Evolutionary conservation across 2,113 vertebrate species (phyloP), one percentile per base, ranked within the genome.

Genomic region (Stigmatopora nigra): DNA sequence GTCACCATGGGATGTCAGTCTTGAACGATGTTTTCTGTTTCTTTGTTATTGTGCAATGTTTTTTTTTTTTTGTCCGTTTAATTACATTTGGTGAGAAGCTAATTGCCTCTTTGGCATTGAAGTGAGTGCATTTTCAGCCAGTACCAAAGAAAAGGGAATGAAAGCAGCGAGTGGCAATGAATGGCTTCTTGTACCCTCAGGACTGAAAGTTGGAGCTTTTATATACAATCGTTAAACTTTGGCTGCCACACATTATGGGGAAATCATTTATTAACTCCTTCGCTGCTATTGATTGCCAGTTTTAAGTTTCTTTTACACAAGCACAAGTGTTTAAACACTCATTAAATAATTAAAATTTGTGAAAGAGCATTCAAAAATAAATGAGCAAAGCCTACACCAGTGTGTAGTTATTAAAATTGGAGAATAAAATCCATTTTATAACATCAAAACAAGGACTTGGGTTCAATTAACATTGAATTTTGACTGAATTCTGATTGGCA

Each of bases 21-120:
- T 57, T 48, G 69, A 76, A 59, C 78, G 83, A 35, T 73, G 76
- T 82, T 47, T 25, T 59, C 64, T 60, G 11, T 8, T 0, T 12
- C 56, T 72, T 69, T 73, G 82, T 73, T 78, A 68, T 8, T 72
- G 57, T 45, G 64, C 65, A 41, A 41, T 41, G 38, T 41, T 41
- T 41, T 4, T 7, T 31, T 31, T 72, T 82, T 85, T 82, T 86
- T 85, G 82, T 88, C 46, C 41, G 70, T 78, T 70, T 86, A 86
- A 87, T 90, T 87, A 78, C 78, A 73, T 88, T 73, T 70, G 61
- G 75, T 49, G 69, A 69, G 68, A 79, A 78, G 62, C 68, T 61
- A 63, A 71, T 69, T 78, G 64, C 81, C 79, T 80, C 57, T 38
- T 60, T 49, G 63, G 55, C 63, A 63, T 78, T 77, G 19, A 79